Evolutionary conservation across 92 coral and sea anemone species (phyloP).

Genomic region (Scolanthus callimorphus): DNA sequence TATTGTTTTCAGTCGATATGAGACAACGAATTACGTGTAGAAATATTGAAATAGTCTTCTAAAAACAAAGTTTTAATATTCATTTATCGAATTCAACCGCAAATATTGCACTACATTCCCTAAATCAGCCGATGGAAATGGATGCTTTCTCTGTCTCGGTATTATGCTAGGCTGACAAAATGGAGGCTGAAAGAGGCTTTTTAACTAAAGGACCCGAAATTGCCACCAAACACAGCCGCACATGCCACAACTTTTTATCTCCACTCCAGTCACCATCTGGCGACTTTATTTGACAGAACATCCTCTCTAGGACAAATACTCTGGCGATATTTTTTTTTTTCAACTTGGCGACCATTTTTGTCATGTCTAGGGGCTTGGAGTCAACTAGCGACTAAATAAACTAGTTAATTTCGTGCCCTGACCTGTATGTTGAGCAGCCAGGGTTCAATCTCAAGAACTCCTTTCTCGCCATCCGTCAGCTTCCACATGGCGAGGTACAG

Average conservation of each 20-base stretch:
- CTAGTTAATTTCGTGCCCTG: not conserved
- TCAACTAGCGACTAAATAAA: not conserved
- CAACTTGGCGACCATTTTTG: not conserved
- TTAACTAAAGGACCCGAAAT: no score
- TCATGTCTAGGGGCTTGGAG: not conserved
- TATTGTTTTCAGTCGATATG: no score
- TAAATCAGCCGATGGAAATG: not conserved
- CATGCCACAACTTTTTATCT: no score
- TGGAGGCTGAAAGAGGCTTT: not conserved
- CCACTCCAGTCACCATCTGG: no score
- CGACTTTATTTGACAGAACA: no score
- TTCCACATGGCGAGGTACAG: slow-evolving; percentile 98
- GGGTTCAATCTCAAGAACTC: slow-evolving; percentile 80
- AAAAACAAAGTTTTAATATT: no score
- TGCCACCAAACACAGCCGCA: no score
- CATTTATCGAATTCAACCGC: not conserved
- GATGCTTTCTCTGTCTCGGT: not conserved
- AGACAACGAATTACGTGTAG: no score
- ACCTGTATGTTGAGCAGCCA: slow-evolving; percentile 99
- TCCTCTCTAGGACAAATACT: no score
- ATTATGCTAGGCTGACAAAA: not conserved
- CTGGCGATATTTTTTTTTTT: not conserved
- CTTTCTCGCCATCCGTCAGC: slow-evolving; percentile 91
- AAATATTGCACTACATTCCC: not conserved
- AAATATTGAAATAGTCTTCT: no score